phyloP scores from a whole-genome alignment of 2,113 vertebrate species.

The Halcyon senegalensis region DNA sequence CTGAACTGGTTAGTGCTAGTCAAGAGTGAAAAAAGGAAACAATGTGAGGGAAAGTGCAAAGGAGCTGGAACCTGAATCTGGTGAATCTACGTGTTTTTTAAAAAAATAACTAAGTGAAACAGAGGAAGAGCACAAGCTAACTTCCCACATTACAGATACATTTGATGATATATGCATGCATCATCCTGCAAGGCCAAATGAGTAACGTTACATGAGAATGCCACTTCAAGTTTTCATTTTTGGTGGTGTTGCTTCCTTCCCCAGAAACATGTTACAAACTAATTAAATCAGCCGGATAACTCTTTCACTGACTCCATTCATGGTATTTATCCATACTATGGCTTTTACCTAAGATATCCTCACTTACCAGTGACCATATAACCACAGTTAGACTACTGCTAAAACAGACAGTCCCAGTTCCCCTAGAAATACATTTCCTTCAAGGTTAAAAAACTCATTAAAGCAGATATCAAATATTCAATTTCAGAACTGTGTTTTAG shows the following conservation, averaged over 20 bases:
- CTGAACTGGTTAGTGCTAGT: neutral
- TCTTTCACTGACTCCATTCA: neutral
- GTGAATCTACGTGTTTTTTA: neutral
- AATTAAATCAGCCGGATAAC: neutral
- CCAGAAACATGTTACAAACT: neutral
- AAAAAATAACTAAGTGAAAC: neutral
- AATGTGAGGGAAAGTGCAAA: neutral
- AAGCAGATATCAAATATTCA: neutral
- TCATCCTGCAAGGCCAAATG: neutral
- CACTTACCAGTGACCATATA: neutral
- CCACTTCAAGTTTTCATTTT: neutral
- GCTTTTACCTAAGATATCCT: neutral
- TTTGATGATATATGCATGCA: rapidly evolving
- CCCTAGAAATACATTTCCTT: neutral
- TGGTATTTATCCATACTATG: neutral
- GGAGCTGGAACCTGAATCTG: neutral
- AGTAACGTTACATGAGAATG: neutral
- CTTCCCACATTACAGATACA: neutral
- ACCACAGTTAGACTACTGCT: neutral
- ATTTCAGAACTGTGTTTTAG: neutral
- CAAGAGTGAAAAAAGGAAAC: neutral
- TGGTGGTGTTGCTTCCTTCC: neutral
- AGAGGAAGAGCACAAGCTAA: neutral
- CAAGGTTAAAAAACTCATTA: neutral
- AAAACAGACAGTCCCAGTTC: neutral